These are phyloP conservation scores for Prionchulus punctatus DNA, from an alignment of 2,888 invertebrate species.

Conservation along the genomic window DNA sequence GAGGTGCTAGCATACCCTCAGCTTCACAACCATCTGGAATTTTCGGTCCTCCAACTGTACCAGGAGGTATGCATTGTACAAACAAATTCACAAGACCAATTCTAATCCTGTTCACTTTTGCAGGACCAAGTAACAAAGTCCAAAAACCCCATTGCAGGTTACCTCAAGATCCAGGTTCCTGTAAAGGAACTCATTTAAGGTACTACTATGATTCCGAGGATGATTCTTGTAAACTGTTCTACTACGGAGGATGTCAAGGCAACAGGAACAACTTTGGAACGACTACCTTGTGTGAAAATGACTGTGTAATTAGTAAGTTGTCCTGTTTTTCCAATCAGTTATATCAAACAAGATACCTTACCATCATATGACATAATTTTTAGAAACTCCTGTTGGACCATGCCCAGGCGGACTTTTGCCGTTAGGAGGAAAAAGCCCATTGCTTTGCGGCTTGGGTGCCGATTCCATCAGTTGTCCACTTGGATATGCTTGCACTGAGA, in stretches of 20 bases:
- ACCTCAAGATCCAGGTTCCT: slow-evolving; percentile 11
- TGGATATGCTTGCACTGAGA: background rate
- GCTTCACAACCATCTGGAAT: too few relatives aligned
- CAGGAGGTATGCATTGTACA: too few relatives aligned
- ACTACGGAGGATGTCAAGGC: slow-evolving; percentile 10
- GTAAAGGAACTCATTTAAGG: slow-evolving; percentile 11
- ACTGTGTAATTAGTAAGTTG: slow-evolving; percentile 2
- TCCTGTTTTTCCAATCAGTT: background rate
- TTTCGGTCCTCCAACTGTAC: too few relatives aligned
- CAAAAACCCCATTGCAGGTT: slow-evolving; percentile 8
- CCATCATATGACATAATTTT: background rate
- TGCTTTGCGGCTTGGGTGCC: background rate
- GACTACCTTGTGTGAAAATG: slow-evolving; percentile 2
- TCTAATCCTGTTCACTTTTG: too few relatives aligned
- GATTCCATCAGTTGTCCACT: slow-evolving; percentile 8
- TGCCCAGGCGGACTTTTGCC: slow-evolving; percentile 1
- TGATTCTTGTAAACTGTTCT: slow-evolving; percentile 9
- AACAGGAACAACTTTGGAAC: slow-evolving; percentile 10
- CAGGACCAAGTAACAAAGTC: background rate
- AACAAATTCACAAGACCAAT: too few relatives aligned
- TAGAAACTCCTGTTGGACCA: background rate
- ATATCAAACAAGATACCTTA: background rate
- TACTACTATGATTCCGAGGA: slow-evolving; percentile 11
- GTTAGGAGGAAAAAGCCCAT: background rate
- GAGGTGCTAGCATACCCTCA: too few relatives aligned